phyloP scores from a whole-genome alignment of 1,140 invertebrate genomes.

The Drosophila repleta region DNA sequence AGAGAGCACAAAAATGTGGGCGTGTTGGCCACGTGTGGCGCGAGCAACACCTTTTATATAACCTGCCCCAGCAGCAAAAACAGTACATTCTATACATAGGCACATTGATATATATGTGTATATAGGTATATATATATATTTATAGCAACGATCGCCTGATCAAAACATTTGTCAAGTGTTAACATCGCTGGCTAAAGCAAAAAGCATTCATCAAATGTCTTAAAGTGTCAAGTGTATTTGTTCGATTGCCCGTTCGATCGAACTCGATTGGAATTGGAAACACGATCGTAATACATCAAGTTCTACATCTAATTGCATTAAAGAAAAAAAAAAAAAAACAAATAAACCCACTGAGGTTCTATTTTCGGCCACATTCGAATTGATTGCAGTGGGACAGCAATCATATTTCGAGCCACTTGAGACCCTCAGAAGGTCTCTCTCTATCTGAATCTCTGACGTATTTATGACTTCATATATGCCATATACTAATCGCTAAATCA shows the following conservation, averaged over 20 bases:
- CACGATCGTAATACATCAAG: constrained; percentile 26
- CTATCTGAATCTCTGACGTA: background rate
- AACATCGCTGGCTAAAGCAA: background rate
- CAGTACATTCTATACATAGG: background rate
- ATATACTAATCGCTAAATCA: constrained; percentile 8
- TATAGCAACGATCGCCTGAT: constrained; percentile 5
- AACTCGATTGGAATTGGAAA: constrained; percentile 25
- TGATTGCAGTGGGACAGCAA: constrained; percentile 23
- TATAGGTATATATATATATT: background rate
- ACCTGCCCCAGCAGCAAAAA: background rate
- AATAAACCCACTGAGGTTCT: constrained; percentile 4
- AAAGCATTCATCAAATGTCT: constrained; percentile 36
- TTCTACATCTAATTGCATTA: constrained; percentile 19
- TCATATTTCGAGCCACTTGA: constrained; percentile 13
- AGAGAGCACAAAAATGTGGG: constrained; percentile 21
- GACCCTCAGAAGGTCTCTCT: background rate
- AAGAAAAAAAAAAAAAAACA: background rate
- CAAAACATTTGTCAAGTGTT: constrained; percentile 24
- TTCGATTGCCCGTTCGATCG: constrained; percentile 15
- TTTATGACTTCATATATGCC: background rate
- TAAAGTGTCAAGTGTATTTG: constrained; percentile 35
- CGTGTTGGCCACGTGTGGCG: constrained; percentile 21
- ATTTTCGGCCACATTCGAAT: constrained; percentile 13
- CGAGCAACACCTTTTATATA: constrained; percentile 4
- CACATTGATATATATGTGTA: background rate